phyloP scores from a whole-genome alignment of 2,113 vertebrate genomes.

The Anhinga rufa region DNA sequence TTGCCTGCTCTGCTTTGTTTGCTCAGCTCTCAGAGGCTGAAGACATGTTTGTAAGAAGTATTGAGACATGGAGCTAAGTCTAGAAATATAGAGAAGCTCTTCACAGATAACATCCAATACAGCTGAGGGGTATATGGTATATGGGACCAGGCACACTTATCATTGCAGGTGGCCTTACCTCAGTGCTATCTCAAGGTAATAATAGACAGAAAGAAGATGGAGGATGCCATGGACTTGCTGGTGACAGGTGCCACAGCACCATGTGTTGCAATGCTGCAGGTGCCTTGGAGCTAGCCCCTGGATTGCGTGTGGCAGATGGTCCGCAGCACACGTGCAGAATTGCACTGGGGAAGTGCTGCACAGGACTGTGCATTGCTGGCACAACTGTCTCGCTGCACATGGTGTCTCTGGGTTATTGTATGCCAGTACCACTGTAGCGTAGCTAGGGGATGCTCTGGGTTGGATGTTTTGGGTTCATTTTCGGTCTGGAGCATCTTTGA shows the following conservation, averaged over 20 bases:
- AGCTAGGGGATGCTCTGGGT: background rate
- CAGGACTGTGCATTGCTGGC: background rate
- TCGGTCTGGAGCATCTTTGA: background rate
- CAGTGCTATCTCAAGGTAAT: background rate
- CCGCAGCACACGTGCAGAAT: no score
- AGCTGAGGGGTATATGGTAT: background rate
- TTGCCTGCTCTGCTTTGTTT: background rate
- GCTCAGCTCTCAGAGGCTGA: background rate
- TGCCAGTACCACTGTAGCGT: no score
- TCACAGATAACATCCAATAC: background rate
- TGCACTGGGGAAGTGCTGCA: rapidly evolving
- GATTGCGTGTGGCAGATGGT: no score
- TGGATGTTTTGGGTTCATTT: background rate
- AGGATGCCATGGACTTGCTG: background rate
- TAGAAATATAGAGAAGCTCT: background rate
- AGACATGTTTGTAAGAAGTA: background rate
- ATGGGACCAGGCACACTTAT: background rate
- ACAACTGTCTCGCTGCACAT: rapidly evolving
- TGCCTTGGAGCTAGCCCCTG: background rate
- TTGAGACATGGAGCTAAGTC: background rate
- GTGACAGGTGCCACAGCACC: rapidly evolving
- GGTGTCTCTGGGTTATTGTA: background rate
- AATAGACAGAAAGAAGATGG: background rate
- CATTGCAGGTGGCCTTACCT: background rate
- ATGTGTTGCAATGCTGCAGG: rapidly evolving